Conservation (phyloP, 1,140 invertebrate genomes). For the Drosophila setifemur region DNA sequence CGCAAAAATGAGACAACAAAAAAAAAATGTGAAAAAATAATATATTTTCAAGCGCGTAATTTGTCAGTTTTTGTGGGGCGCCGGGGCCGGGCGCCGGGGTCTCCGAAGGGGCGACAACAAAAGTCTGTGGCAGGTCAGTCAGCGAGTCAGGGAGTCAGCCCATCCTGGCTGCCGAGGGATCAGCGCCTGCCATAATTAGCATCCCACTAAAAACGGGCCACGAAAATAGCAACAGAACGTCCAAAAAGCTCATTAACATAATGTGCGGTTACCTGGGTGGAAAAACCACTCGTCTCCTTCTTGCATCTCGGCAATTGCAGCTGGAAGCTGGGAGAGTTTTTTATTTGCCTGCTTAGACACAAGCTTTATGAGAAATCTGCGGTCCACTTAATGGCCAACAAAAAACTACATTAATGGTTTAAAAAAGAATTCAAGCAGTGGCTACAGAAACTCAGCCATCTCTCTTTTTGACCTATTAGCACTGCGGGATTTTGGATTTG, state of each 20-base stretch:
- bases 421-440: neutral
- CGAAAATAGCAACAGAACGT: constrained; percentile 23
- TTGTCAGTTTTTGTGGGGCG: constrained; percentile 47
- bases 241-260: constrained; percentile 74
- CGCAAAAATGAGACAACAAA: constrained; percentile 6
- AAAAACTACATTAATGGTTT: constrained; percentile 22
- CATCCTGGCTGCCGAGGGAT: constrained; percentile 15
- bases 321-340: constrained; percentile 20
- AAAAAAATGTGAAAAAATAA: constrained; percentile 21
- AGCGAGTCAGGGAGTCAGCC: neutral
- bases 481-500: too few species aligned
- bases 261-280: constrained; percentile 60
- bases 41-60: constrained; percentile 54
- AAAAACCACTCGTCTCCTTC: constrained; percentile 10
- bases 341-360: constrained; percentile 32
- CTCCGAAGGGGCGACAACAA: constrained; percentile 10
- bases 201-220: constrained; percentile 24
- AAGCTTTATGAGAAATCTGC: constrained; percentile 39
- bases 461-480: neutral
- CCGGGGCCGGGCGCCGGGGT: neutral
- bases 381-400: constrained; percentile 50
- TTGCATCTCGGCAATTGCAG: constrained; percentile 20
- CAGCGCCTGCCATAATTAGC: constrained; percentile 38
- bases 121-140: constrained; percentile 28
- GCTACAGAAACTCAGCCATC: neutral